Percentiles rank a stretch among this genome's conserved stretches.
Evolutionary conservation across 2,797 vertebrate species (phyloP).

Genomic region (Diceros bicornis): DNA sequence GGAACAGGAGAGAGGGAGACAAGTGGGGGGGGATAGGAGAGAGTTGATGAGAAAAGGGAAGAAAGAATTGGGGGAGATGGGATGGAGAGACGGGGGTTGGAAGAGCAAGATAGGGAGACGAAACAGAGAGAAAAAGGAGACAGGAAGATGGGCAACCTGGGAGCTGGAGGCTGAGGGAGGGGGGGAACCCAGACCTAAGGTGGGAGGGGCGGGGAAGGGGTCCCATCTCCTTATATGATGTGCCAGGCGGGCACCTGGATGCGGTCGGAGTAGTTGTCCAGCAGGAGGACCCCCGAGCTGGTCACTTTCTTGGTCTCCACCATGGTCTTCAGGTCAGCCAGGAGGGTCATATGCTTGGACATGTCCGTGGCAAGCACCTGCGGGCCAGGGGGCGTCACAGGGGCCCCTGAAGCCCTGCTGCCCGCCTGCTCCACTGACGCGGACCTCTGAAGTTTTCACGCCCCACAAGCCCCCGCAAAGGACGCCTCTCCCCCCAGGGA

Average conservation of each 20-base stretch:
- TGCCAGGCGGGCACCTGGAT: conserved; percentile 92
- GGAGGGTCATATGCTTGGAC: conserved; percentile 98
- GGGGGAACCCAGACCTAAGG: neutral
- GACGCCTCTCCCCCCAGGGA: neutral
- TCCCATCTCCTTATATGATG: neutral
- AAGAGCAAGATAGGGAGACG: neutral
- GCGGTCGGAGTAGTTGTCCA: conserved; percentile 97
- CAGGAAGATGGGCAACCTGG: neutral
- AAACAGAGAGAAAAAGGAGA: neutral
- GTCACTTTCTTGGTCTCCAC: conserved; percentile 99
- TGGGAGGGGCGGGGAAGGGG: neutral
- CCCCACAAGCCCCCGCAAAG: neutral
- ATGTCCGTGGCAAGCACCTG: conserved; percentile 98
- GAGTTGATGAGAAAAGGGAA: neutral
- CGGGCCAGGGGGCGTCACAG: neutral
- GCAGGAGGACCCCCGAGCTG: conserved; percentile 95
- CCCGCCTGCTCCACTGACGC: fast-evolving
- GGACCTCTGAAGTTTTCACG: neutral
- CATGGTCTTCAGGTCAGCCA: conserved; percentile 98
- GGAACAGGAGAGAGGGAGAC: neutral
- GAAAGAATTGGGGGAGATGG: neutral
- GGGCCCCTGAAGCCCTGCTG: neutral
- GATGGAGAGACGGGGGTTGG: neutral
- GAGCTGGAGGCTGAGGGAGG: neutral
- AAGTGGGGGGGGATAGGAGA: neutral